Evolutionary conservation across 2,888 invertebrate species (phyloP).

Genomic region (Hypselothyrea guttata): DNA sequence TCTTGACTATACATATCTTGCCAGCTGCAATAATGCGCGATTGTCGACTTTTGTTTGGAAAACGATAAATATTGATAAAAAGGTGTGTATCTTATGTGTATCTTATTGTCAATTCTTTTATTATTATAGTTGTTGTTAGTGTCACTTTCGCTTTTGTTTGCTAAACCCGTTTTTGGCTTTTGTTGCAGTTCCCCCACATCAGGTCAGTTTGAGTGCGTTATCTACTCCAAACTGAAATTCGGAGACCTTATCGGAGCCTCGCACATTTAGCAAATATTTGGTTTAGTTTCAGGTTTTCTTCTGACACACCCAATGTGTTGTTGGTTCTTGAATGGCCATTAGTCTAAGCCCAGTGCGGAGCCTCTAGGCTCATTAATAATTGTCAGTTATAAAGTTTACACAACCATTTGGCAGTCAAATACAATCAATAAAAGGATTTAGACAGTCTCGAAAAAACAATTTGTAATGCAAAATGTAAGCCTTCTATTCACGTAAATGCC

Average conservation of each 20-base stretch:
- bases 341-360: constrained; percentile 54
- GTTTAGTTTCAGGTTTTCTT: constrained; percentile 28
- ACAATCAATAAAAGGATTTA: constrained; percentile 76
- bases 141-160: constrained; percentile 57
- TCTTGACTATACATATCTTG: constrained; percentile 22
- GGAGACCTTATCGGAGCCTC: constrained; percentile 47
- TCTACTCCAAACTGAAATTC: constrained; percentile 28
- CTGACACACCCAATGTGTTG: constrained; percentile 18
- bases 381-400: constrained; percentile 52
- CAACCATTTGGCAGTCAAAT: constrained; percentile 60
- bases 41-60: constrained; percentile 73
- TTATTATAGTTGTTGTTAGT: constrained; percentile 26
- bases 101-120: constrained; percentile 23
- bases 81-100: constrained; percentile 37
- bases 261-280: constrained; percentile 70
- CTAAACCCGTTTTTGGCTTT: constrained; percentile 26
- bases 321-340: constrained; percentile 61
- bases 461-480: constrained; percentile 7
- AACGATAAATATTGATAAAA: constrained; percentile 67
- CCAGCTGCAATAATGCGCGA: constrained; percentile 74
- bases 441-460: constrained; percentile 49
- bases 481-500: too few relatives aligned
- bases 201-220: constrained; percentile 44
- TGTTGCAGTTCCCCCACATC: constrained; percentile 52
- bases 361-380: constrained; percentile 58